Evolutionary conservation across 2,113 vertebrate genomes (phyloP).

Genomic region (Merops nubicus): DNA sequence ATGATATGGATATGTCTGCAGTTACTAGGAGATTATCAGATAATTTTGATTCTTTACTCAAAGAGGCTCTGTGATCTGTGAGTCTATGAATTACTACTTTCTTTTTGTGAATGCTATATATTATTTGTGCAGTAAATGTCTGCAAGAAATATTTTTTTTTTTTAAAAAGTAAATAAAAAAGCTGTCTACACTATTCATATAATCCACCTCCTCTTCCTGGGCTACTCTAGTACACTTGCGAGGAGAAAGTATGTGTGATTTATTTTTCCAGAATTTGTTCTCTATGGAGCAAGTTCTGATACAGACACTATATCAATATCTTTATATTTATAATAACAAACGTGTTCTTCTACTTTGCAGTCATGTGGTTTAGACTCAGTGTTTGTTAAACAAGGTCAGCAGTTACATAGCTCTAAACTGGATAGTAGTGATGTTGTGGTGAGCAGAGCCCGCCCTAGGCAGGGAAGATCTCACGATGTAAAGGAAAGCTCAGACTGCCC

Average conservation of each 20-base stretch:
- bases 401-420: not conserved
- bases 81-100: not conserved
- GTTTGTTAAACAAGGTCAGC: not conserved
- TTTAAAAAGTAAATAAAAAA: too few species aligned
- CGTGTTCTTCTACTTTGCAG: not conserved
- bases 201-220: not conserved
- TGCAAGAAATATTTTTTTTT: too few species aligned
- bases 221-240: not conserved
- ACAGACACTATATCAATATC: not conserved
- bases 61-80: not conserved
- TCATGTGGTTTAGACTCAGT: accelerated
- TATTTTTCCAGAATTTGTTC: not conserved
- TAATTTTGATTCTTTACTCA: not conserved
- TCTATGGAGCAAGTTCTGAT: not conserved
- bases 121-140: conserved; percentile 5
- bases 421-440: too few species aligned
- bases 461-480: too few species aligned
- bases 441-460: too few species aligned
- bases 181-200: not conserved
- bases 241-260: not conserved
- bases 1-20: not conserved
- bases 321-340: not conserved
- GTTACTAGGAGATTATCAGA: not conserved
- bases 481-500: too few species aligned
- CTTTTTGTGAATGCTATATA: not conserved